phyloP scores from a whole-genome alignment of 2,113 vertebrate species.

The Emydocephalus ijimae region DNA sequence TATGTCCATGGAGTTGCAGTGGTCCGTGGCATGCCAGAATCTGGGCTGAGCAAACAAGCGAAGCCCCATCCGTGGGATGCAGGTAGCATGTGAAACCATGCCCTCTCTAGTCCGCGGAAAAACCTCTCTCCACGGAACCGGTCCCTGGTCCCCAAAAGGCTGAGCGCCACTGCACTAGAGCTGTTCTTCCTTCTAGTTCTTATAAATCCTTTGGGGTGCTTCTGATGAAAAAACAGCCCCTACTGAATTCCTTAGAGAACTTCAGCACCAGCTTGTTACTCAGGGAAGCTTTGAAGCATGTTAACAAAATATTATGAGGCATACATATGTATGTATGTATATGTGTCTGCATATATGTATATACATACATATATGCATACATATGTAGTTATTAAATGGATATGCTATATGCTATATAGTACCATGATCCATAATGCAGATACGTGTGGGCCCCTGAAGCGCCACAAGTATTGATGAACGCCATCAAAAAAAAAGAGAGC shows the following conservation, averaged over 20 bases:
- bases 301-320: background rate
- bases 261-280: background rate
- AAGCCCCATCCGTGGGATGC: background rate
- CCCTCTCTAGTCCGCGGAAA: background rate
- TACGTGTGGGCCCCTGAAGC: background rate
- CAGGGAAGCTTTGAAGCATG: rapidly evolving
- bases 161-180: constrained; percentile 1
- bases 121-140: background rate
- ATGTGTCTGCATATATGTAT: too few relatives aligned
- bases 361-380: too few relatives aligned
- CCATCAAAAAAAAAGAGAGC: too few relatives aligned
- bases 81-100: background rate
- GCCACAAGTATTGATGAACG: background rate
- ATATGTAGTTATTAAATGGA: too few relatives aligned
- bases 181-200: constrained; percentile 1
- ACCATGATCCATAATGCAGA: rapidly evolving
- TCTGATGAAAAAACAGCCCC: background rate
- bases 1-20: background rate
- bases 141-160: background rate
- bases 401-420: background rate
- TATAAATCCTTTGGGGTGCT: background rate
- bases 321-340: too few relatives aligned
- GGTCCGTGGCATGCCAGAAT: background rate
- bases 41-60: background rate
- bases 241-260: background rate